Conservation (phyloP, 2,113 vertebrate genomes). For the Prunella fulvescens region DNA sequence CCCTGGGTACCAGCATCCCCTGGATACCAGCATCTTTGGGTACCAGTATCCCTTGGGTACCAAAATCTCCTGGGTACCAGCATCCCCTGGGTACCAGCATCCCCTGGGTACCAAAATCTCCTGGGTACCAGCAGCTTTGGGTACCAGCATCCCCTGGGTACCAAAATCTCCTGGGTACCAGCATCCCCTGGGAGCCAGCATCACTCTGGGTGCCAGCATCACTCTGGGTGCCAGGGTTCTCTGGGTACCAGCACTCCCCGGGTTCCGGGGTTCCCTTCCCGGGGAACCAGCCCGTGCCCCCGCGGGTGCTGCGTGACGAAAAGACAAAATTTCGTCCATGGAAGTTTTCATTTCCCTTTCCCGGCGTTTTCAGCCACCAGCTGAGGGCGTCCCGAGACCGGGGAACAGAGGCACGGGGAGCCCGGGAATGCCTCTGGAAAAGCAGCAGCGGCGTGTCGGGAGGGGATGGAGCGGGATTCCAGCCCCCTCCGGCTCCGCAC, state of each 20-base stretch:
- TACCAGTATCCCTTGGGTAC: background rate
- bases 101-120: no score
- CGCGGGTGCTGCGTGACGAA: accelerated
- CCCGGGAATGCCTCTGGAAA: background rate
- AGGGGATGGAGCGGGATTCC: accelerated
- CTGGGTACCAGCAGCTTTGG: no score
- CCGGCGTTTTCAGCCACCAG: background rate
- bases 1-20: accelerated
- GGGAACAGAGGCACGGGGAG: accelerated
- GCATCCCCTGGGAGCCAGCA: no score
- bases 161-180: no score
- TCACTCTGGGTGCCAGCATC: no score
- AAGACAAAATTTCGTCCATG: accelerated
- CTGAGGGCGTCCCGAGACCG: slow-evolving; percentile 40
- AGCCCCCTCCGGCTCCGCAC: background rate
- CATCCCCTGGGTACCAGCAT: no score
- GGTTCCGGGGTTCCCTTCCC: no score
- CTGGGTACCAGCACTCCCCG: accelerated
- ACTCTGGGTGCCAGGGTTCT: background rate
- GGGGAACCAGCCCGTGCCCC: background rate
- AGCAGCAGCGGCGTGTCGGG: accelerated
- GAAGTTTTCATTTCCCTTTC: accelerated
- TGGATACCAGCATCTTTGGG: no score
- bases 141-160: no score
- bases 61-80: no score